A percentile compares a stretch with the other conserved stretches of the same genome.
These are phyloP conservation scores for Dione juno DNA, from an alignment of 2,888 invertebrate genomes.

Conservation along the genomic window DNA sequence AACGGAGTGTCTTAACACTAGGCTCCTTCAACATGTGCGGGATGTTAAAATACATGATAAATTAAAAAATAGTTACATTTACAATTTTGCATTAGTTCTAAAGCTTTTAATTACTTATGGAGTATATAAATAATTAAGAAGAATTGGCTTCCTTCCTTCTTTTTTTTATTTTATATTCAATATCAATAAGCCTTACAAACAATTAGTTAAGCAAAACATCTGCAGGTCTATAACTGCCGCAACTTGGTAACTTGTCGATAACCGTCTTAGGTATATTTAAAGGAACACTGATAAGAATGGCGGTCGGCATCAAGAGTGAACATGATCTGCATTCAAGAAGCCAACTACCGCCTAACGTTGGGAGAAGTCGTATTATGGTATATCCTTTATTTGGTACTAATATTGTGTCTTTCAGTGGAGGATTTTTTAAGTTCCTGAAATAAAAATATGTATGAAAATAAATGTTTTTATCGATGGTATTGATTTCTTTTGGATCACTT, in stretches of 20 bases:
- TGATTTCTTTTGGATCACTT: too few species aligned
- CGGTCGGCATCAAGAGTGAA: slow-evolving; percentile 67
- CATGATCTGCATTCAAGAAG: slow-evolving; percentile 76
- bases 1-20: too few species aligned
- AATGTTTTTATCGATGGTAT: too few species aligned
- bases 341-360: slow-evolving; percentile 82
- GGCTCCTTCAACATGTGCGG: too few species aligned
- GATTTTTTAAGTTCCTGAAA: slow-evolving; percentile 77
- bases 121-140: too few species aligned
- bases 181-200: neutral
- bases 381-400: slow-evolving; percentile 86
- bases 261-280: slow-evolving; percentile 72
- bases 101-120: too few species aligned
- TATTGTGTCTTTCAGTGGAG: slow-evolving; percentile 85
- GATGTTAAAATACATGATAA: too few species aligned
- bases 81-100: too few species aligned
- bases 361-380: slow-evolving; percentile 79
- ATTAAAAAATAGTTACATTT: too few species aligned
- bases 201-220: slow-evolving; percentile 71
- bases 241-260: slow-evolving; percentile 74
- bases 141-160: too few species aligned
- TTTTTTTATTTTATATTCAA: too few species aligned
- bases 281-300: slow-evolving; percentile 76
- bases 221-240: slow-evolving; percentile 78
- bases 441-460: slow-evolving; percentile 18